Evolutionary conservation across 2,888 invertebrate species (phyloP).

Genomic region (Agonopterix alstromeriana): DNA sequence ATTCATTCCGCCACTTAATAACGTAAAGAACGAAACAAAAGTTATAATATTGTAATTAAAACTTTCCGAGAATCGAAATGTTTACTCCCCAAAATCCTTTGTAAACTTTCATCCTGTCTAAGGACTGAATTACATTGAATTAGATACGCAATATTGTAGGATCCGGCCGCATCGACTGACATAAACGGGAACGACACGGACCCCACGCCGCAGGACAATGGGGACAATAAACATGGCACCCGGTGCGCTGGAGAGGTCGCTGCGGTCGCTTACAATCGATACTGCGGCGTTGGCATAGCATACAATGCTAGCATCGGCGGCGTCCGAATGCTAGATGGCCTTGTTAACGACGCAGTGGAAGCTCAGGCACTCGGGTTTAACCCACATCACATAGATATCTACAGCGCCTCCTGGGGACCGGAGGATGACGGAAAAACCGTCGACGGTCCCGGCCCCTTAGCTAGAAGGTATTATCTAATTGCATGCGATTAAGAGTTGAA

Average conservation of each 20-base stretch:
- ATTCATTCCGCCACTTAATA: neutral
- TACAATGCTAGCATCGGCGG: constrained; percentile 98
- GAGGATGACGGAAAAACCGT: constrained; percentile 98
- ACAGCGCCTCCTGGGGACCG: constrained; percentile 98
- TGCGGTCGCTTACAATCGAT: constrained; percentile 95
- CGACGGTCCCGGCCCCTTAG: constrained; percentile 95
- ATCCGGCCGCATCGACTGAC: constrained; percentile 95
- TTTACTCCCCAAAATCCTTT: neutral
- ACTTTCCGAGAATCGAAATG: constrained; percentile 1
- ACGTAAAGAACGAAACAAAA: neutral
- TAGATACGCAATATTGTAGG: constrained; percentile 74
- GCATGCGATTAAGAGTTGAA: constrained; percentile 30
- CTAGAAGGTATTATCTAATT: constrained; percentile 76
- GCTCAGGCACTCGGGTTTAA: constrained; percentile 94
- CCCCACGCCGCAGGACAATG: constrained; percentile 98
- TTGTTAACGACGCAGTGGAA: constrained; percentile 97
- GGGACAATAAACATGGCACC: constrained; percentile 99
- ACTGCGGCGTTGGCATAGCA: constrained; percentile 98
- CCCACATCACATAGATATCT: constrained; percentile 96
- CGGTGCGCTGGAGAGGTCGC: constrained; percentile 99
- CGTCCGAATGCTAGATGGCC: constrained; percentile 97
- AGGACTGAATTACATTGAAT: constrained; percentile 7
- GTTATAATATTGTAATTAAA: constrained; percentile 5
- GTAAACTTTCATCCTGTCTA: neutral
- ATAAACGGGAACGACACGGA: constrained; percentile 98